Evolutionary conservation across 2,797 vertebrate species (phyloP), one percentile per base, ranked within the genome.

Genomic region (Bradypodion pumilum): DNA sequence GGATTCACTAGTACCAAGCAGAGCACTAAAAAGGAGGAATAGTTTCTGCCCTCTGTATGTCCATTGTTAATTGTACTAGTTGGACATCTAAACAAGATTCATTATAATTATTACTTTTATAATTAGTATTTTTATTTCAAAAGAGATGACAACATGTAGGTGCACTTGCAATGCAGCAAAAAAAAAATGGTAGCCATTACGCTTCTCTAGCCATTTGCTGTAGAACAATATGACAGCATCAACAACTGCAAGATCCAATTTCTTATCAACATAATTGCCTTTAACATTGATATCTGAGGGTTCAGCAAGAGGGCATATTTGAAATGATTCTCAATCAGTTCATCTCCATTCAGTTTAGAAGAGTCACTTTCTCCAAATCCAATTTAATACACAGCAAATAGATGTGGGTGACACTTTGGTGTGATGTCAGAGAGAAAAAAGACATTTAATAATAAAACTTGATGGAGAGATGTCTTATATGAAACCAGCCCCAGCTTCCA

Each of bases 281-380:
- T 86, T 5, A 77, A 60, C 56, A 37, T 25, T 12, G 68, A 82
- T 75, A 86, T 85, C 37, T 85, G 66, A 87, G 85, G 87, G 4
- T 25, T 72, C 60, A 74, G 5, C 35, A 40, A 74, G 82, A 79
- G 1, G 29, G 40, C 35, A 79, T 68, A 29, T 81, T 5, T 75
- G 32, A 74, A 81, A 37, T 74, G 74, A 70, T 19, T 66, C 66
- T 72, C 49, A 72, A 49, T 78, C 83, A 82, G 21, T 84, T 32
- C 65, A 3, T 88, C 44, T 23, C 69, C 46, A n/a, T n/a, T 23
- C n/a, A 29, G 78, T 80, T 81, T 52, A 46, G 42, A 56, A 90
- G 56, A 74, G 46, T 15, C 52, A 3, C 29, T 35, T 40, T 63
- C 37, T 70, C 59, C 32, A 37, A 63, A 52, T 82, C 42, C 32